Evolutionary conservation across 30 jellyfish, hydroid and myxozoan species (phyloP).

Genomic region (Nemopilema nomurai): DNA sequence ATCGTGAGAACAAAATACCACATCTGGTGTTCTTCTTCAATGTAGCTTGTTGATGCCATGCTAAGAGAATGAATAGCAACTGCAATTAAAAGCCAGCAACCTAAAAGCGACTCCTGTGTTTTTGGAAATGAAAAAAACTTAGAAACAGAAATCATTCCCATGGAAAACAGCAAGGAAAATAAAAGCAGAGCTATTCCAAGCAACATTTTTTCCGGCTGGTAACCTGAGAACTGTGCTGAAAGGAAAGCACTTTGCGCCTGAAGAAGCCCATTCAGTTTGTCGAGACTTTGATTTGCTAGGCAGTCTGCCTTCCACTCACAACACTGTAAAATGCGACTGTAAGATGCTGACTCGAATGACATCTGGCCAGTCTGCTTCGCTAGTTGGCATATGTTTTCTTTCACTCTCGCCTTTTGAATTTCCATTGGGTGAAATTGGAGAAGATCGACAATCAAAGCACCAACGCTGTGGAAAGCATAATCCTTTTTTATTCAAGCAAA

Average conservation of each 20-base stretch:
- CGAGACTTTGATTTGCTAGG: neutral
- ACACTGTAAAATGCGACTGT: neutral
- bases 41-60: slow-evolving; percentile 73
- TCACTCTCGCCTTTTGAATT: neutral
- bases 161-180: neutral
- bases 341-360: neutral
- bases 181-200: neutral
- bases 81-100: neutral
- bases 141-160: neutral
- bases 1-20: slow-evolving; percentile 76
- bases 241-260: slow-evolving; percentile 13
- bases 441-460: slow-evolving; percentile 10
- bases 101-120: neutral
- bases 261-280: neutral
- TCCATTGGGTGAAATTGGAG: slow-evolving; percentile 8
- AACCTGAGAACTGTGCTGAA: slow-evolving; percentile 5
- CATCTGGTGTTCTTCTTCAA: slow-evolving; percentile 89
- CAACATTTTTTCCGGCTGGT: slow-evolving; percentile 8
- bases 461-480: slow-evolving; percentile 4
- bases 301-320: neutral
- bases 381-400: slow-evolving; percentile 14
- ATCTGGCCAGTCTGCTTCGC: slow-evolving; percentile 5
- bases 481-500: too few relatives aligned
- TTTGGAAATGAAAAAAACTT: neutral
- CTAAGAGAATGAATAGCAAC: neutral